Evolutionary conservation across 2,888 invertebrate species (phyloP).

Genomic region (Drosophila antonietae): DNA sequence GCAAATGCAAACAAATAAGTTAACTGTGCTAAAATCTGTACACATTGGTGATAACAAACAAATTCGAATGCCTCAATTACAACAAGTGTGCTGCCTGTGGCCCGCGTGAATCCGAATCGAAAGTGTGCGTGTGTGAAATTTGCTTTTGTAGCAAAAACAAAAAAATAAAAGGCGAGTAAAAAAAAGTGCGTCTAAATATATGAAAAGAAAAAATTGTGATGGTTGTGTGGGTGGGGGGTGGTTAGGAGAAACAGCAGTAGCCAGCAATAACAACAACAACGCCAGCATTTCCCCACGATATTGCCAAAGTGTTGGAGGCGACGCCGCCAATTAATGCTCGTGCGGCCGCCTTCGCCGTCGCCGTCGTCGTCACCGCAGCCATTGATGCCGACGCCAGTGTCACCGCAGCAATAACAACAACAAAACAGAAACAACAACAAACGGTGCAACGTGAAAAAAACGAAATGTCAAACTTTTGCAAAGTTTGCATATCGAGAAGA

Average conservation of each 20-base stretch:
- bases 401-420: slow-evolving; percentile 48
- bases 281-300: slow-evolving; percentile 41
- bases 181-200: slow-evolving; percentile 64
- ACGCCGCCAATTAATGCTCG: slow-evolving; percentile 66
- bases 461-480: slow-evolving; percentile 59
- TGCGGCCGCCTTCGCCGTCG: slow-evolving; percentile 10
- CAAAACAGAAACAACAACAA: slow-evolving; percentile 34
- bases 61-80: slow-evolving; percentile 39
- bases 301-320: slow-evolving; percentile 59
- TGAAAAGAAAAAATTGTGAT: slow-evolving; percentile 46
- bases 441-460: slow-evolving; percentile 50
- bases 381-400: slow-evolving; percentile 61
- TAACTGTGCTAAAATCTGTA: slow-evolving; percentile 38
- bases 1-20: slow-evolving; percentile 54
- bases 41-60: slow-evolving; percentile 40
- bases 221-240: slow-evolving; percentile 23
- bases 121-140: slow-evolving; percentile 60
- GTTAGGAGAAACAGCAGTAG: slow-evolving; percentile 14
- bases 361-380: slow-evolving; percentile 34
- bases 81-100: slow-evolving; percentile 52
- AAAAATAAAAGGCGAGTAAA: slow-evolving; percentile 40
- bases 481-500: slow-evolving; percentile 51
- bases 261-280: slow-evolving; percentile 18
- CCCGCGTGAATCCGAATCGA: slow-evolving; percentile 56
- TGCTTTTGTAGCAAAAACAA: slow-evolving; percentile 43